Conservation (phyloP, 2,888 invertebrate species). For the Caradrina kadenii region DNA sequence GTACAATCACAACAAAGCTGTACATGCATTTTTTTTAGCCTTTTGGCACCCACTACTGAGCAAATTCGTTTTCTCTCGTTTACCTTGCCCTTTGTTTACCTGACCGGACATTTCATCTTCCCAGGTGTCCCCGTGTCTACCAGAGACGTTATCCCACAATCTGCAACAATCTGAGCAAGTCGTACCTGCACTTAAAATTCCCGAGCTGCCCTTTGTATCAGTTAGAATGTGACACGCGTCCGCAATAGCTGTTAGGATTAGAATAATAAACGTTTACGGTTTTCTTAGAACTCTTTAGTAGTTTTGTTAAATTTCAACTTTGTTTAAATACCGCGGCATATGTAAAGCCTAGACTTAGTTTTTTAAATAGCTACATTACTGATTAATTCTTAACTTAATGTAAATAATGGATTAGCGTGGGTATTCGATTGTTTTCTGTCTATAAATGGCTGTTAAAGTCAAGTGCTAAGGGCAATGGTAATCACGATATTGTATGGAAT, state of each 20-base stretch:
- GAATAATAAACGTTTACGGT: constrained; percentile 58
- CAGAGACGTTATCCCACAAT: constrained; percentile 28
- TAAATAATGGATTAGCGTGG: background rate
- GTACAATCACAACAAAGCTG: too few species aligned
- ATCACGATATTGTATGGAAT: constrained; percentile 37
- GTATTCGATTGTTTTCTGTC: constrained; percentile 37
- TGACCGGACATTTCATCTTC: background rate
- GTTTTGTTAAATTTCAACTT: constrained; percentile 47
- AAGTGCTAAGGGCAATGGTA: constrained; percentile 21
- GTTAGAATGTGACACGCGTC: constrained; percentile 58
- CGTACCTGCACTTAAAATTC: constrained; percentile 32
- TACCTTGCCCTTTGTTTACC: background rate
- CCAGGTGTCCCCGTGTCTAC: constrained; percentile 22
- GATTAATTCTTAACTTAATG: constrained; percentile 1
- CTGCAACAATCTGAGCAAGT: constrained; percentile 23
- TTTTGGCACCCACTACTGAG: background rate
- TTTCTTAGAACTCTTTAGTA: constrained; percentile 57
- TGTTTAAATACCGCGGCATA: constrained; percentile 24
- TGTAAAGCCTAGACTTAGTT: constrained; percentile 25
- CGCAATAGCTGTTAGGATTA: constrained; percentile 37
- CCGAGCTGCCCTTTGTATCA: constrained; percentile 31
- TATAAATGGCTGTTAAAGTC: constrained; percentile 29
- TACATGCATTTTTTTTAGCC: too few species aligned
- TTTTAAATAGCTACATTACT: constrained; percentile 9
- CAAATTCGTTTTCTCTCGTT: background rate